Conservation (phyloP, 2,113 vertebrate genomes). For the Eulemur rufifrons region DNA sequence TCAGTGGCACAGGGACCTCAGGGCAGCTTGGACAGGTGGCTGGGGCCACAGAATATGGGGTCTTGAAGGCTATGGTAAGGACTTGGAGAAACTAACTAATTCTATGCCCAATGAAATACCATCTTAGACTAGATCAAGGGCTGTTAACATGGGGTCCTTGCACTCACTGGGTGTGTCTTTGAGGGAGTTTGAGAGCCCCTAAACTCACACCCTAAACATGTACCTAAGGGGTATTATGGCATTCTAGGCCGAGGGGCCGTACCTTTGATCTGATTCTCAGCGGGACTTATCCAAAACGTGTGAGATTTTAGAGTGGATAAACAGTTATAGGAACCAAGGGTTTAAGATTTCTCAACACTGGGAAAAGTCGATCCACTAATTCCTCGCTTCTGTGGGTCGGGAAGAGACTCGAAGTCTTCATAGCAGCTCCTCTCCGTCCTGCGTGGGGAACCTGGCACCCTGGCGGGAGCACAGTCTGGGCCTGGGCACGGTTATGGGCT, state of each 20-base stretch:
- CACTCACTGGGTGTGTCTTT: not conserved
- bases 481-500: not conserved
- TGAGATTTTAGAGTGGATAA: not conserved
- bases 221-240: not conserved
- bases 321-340: not conserved
- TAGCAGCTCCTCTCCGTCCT: accelerated
- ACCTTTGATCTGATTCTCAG: not conserved
- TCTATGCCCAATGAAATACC: not conserved
- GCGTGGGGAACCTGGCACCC: not conserved
- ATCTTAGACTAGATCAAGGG: too few species aligned
- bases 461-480: not conserved
- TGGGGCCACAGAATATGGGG: not conserved
- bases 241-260: not conserved
- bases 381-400: not conserved
- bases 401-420: not conserved
- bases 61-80: not conserved
- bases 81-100: not conserved
- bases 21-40: not conserved
- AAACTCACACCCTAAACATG: not conserved
- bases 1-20: not conserved
- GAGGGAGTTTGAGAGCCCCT: not conserved
- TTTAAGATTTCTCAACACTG: not conserved
- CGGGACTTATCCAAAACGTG: not conserved
- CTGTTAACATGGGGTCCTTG: not conserved
- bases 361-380: not conserved